These are phyloP conservation scores for Takifugu bimaculatus DNA, from an alignment of 2,113 vertebrate genomes.

Conservation along the genomic window DNA sequence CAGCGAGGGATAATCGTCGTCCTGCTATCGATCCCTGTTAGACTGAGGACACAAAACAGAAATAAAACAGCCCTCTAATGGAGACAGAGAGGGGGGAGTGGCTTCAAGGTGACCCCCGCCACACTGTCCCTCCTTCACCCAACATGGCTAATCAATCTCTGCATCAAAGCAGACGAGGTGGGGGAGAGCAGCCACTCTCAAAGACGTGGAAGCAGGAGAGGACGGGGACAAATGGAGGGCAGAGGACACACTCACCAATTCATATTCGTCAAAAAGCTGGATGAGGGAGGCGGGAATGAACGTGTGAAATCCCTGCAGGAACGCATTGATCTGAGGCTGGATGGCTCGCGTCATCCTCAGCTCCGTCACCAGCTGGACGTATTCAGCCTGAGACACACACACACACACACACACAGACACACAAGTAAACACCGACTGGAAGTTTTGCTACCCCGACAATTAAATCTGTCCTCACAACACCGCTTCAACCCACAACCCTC, in stretches of 20 bases:
- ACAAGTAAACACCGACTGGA: too few relatives aligned
- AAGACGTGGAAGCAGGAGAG: too few relatives aligned
- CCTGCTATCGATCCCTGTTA: slow-evolving; percentile 33
- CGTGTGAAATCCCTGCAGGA: slow-evolving; percentile 95
- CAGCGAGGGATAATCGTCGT: slow-evolving; percentile 42
- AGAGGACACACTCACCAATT: slow-evolving; percentile 83
- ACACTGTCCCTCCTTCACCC: neutral
- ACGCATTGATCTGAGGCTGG: slow-evolving; percentile 97
- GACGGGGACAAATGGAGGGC: neutral
- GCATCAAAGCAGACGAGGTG: slow-evolving; percentile 10
- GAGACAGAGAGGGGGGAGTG: slow-evolving; percentile 9
- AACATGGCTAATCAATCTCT: slow-evolving; percentile 38
- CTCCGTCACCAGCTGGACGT: slow-evolving; percentile 98
- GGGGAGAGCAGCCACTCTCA: neutral
- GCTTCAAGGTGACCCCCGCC: slow-evolving; percentile 42
- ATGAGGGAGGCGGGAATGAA: slow-evolving; percentile 95
- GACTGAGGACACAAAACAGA: slow-evolving; percentile 25
- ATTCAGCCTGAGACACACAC: slow-evolving; percentile 81
- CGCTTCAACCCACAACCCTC: too few relatives aligned
- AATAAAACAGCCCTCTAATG: slow-evolving; percentile 12
- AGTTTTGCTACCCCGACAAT: too few relatives aligned
- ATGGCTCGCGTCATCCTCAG: slow-evolving; percentile 98
- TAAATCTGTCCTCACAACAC: too few relatives aligned
- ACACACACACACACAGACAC: slow-evolving; percentile 12
- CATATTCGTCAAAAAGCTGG: slow-evolving; percentile 97